Conservation (phyloP, 2,113 vertebrate species). For the Tichodroma muraria region DNA sequence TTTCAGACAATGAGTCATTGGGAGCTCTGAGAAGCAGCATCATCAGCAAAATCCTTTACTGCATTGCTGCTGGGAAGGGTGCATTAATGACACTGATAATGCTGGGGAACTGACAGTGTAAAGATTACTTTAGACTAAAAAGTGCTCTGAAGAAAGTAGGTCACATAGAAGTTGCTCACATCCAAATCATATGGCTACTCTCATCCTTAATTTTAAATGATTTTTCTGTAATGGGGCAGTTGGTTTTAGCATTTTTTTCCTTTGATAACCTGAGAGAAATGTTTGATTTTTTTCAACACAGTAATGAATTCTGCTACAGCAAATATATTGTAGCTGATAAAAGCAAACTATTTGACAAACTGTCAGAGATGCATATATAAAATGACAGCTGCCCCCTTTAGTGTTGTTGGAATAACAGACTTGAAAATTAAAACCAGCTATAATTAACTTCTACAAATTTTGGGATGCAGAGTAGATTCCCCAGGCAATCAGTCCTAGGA, state of each 20-base stretch:
- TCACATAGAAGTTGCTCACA: not conserved
- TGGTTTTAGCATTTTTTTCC: not conserved
- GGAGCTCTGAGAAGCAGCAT: not conserved
- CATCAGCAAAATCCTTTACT: not conserved
- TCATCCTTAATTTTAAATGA: not conserved
- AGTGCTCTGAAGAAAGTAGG: not conserved
- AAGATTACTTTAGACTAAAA: not conserved
- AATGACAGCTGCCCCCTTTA: not conserved
- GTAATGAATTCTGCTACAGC: not conserved
- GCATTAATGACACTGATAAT: not conserved
- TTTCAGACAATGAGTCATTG: not conserved
- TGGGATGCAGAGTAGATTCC: not conserved
- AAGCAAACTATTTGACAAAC: not conserved
- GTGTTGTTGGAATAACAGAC: not conserved
- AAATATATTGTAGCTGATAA: not conserved
- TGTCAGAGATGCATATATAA: not conserved
- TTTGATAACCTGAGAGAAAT: not conserved
- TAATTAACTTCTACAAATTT: not conserved
- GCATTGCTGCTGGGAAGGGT: not conserved
- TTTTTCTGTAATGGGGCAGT: not conserved
- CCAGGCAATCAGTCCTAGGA: not conserved
- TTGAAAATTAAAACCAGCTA: not conserved
- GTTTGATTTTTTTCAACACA: not conserved
- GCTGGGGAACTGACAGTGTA: not conserved
- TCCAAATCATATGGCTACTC: not conserved